Evolutionary conservation across 2,113 vertebrate species (phyloP).

Genomic region (Lanius collurio): DNA sequence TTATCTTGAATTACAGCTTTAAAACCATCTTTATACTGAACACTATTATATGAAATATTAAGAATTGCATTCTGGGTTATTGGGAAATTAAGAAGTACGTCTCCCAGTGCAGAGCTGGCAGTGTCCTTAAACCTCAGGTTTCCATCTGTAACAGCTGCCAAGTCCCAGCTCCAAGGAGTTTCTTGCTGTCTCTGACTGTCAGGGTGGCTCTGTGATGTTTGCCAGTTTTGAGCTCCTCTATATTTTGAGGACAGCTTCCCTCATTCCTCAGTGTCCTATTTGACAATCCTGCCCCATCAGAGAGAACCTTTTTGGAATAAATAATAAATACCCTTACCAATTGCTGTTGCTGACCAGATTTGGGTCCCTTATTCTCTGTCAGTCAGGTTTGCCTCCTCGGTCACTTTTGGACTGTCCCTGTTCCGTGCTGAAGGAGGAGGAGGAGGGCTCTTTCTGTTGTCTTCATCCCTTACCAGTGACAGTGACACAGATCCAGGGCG

Average conservation of each 20-base stretch:
- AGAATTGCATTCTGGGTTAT: background rate
- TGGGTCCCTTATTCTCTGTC: background rate
- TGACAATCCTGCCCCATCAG: background rate
- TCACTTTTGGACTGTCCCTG: background rate
- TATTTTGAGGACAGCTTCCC: background rate
- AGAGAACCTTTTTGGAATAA: background rate
- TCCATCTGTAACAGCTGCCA: background rate
- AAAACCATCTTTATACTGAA: background rate
- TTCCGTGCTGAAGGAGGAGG: background rate
- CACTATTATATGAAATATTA: background rate
- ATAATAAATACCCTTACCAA: rapidly evolving
- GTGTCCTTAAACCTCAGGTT: background rate
- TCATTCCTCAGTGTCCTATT: background rate
- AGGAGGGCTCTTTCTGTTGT: background rate
- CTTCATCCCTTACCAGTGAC: background rate
- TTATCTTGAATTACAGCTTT: background rate
- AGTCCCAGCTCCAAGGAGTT: background rate
- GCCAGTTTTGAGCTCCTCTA: background rate
- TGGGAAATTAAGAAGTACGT: background rate
- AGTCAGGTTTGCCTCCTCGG: background rate
- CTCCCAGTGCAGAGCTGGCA: background rate
- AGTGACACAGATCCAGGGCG: background rate
- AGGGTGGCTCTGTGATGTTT: background rate
- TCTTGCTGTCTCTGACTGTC: background rate
- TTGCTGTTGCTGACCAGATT: background rate